Evolutionary conservation across 2,888 invertebrate species (phyloP), one percentile per base, ranked within the genome.

Genomic region (Entomobrya proxima): DNA sequence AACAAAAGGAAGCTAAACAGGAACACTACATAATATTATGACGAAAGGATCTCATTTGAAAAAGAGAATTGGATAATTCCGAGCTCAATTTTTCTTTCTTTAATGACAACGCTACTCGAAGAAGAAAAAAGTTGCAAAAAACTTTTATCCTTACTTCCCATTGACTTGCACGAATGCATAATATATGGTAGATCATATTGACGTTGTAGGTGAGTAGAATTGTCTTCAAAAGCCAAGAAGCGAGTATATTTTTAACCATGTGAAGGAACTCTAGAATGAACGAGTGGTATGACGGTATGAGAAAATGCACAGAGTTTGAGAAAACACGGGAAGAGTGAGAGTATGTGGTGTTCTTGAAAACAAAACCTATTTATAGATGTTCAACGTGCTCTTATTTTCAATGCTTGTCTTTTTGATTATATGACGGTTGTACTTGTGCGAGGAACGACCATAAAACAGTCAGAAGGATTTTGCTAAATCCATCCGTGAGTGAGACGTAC

Each of bases 311-410:
- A 24, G 58, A 40, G 27, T 40, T 44, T 30, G 32, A 15, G 50
- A 72, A 72, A 74, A 24, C 30, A 74, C 74, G 74, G 61, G 81
- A 61, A 47, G 80, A 81, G 47, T 35, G 40, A 50, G 67, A 52
- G n/a, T 58, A 69, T 18, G 69, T 50, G 30, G 77, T 79, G 85
- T 85, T 85, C 85, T 85, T 85, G 85, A 85, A 80, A 80, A 85
- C 85, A 85, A 85, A 79, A 85, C 75, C 85, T 85, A 85, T 85
- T 85, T 85, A 85, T 85, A 85, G 85, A 50, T 52, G 40, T 74
- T 78, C 79, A 80, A 80, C 80, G 58, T 86, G 69, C 77, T 86
- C 81, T 76, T 86, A 81, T 86, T 86, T 69, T 86, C 77, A 77
- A 35, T 76, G 50, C 72, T 55, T 64, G 64, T 85, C 55, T 83